These are phyloP conservation scores for Eumacrocentrus americanus DNA, from an alignment of 2,888 invertebrate genomes.

Conservation along the genomic window DNA sequence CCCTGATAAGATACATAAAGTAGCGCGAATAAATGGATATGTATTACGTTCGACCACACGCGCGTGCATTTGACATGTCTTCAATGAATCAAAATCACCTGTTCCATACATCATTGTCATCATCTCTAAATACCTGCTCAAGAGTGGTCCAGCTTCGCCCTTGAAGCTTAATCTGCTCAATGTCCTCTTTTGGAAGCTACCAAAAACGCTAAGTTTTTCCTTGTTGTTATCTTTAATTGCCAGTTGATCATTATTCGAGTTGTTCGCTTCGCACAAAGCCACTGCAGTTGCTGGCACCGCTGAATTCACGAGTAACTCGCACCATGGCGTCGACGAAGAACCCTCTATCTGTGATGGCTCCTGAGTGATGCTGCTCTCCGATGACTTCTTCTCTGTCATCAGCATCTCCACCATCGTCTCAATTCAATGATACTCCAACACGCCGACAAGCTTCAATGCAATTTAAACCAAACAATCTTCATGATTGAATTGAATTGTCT, in stretches of 20 bases:
- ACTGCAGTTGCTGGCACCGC: constrained; percentile 42
- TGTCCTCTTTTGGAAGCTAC: constrained; percentile 47
- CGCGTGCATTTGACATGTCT: neutral
- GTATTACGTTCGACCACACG: neutral
- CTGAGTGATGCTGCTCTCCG: constrained; percentile 16
- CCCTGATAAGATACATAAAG: neutral
- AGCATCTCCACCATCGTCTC: constrained; percentile 37
- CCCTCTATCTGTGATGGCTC: constrained; percentile 37
- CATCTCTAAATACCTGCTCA: constrained; percentile 45
- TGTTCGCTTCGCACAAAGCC: constrained; percentile 36
- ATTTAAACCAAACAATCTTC: neutral
- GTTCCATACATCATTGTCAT: too few relatives aligned
- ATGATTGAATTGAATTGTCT: neutral
- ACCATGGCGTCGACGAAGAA: constrained; percentile 38
- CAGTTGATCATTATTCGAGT: constrained; percentile 36
- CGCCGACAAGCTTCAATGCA: neutral
- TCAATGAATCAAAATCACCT: too few relatives aligned
- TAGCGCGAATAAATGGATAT: neutral
- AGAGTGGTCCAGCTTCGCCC: constrained; percentile 48
- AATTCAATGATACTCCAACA: neutral
- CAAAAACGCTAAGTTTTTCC: constrained; percentile 40
- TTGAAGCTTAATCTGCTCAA: constrained; percentile 53
- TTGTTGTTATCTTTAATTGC: constrained; percentile 34
- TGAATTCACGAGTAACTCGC: constrained; percentile 44
- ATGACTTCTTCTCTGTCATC: constrained; percentile 36